phyloP scores from a whole-genome alignment of 2,113 vertebrate genomes.

The western clawed frog (Xenopus tropicalis) region UCB_Xtro_10.0 CM004447.2:67432001-67432500 shows the following conservation, averaged over 20 bases:
- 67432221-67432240: slow-evolving; percentile 13
- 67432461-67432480: slow-evolving; percentile 58
- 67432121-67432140: too few species aligned
- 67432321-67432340: slow-evolving; percentile 58
- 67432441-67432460: slow-evolving; percentile 59
- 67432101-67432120: too few species aligned
- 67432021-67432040: too few species aligned
- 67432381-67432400: slow-evolving; percentile 61
- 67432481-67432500: slow-evolving; percentile 61
- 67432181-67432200: too few species aligned
- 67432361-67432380: slow-evolving; percentile 61
- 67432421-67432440: slow-evolving; percentile 65
- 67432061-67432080: too few species aligned
- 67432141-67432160: too few species aligned
- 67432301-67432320: slow-evolving; percentile 51
- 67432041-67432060: too few species aligned
- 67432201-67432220: slow-evolving; percentile 17
- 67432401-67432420: slow-evolving; percentile 62
- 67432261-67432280: slow-evolving; percentile 25
- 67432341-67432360: slow-evolving; percentile 62
- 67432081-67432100: too few species aligned
- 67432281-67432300: slow-evolving; percentile 30
- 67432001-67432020: too few species aligned
- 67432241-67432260: slow-evolving; percentile 11
- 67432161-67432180: not conserved